Evolutionary conservation across 2,797 vertebrate genomes (phyloP).

Genomic region (Capromys pilorides): DNA sequence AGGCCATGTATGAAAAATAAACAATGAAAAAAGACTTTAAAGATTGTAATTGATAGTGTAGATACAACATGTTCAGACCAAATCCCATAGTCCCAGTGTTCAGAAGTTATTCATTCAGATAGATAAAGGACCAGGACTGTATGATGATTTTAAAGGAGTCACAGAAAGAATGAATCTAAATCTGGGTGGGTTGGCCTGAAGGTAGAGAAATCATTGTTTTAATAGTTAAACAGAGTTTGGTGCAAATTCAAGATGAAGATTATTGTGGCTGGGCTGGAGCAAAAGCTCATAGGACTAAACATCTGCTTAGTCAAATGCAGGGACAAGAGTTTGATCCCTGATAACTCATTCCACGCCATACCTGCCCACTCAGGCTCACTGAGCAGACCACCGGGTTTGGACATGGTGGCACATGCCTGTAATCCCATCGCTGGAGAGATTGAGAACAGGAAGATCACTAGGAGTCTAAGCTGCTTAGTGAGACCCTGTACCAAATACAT

Average conservation of each 20-base stretch:
- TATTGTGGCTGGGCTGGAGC: not conserved
- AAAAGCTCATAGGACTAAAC: too few species aligned
- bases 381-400: too few species aligned
- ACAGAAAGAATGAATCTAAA: not conserved
- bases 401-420: too few species aligned
- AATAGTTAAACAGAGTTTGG: not conserved
- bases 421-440: too few species aligned
- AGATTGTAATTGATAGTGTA: conserved; percentile 27
- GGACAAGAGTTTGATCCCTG: too few species aligned
- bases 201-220: conserved; percentile 3
- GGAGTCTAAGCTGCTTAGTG: too few species aligned
- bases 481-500: too few species aligned
- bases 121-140: not conserved
- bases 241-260: conserved; percentile 41
- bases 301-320: too few species aligned
- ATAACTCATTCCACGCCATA: too few species aligned
- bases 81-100: conserved; percentile 24
- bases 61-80: not conserved
- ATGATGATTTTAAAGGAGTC: conserved; percentile 17
- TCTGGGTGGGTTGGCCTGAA: not conserved
- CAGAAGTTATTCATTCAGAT: not conserved
- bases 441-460: too few species aligned
- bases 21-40: not conserved
- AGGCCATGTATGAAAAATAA: too few species aligned
- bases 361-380: too few species aligned